phyloP scores from a whole-genome alignment of 2,888 invertebrate genomes.

The Volucella inanis region DNA sequence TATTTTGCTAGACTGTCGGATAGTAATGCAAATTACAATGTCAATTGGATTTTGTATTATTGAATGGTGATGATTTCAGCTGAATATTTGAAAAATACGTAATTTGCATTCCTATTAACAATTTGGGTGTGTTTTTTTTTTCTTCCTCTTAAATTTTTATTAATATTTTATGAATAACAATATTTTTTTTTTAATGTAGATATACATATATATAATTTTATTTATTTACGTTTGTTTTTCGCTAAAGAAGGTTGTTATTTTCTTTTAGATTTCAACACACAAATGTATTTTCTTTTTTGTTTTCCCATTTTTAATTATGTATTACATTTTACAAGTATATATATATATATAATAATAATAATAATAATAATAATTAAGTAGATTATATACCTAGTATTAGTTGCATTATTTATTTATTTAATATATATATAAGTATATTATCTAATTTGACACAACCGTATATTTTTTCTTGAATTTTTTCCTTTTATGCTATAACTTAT shows the following conservation, averaged over 20 bases:
- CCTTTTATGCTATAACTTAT: conserved; percentile 63
- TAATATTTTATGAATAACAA: conserved; percentile 72
- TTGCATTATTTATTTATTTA: conserved; percentile 70
- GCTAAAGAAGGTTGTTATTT: conserved; percentile 67
- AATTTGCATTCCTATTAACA: conserved; percentile 72
- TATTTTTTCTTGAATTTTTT: conserved; percentile 61
- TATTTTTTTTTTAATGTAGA: conserved; percentile 64
- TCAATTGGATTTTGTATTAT: conserved; percentile 58
- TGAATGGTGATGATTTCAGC: conserved; percentile 3
- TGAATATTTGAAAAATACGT: conserved; percentile 45
- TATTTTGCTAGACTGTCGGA: conserved; percentile 65
- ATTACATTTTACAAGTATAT: conserved; percentile 74
- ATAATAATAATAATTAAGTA: conserved; percentile 73
- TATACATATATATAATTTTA: conserved; percentile 58
- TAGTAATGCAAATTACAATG: conserved; percentile 70
- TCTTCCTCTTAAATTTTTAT: conserved; percentile 22
- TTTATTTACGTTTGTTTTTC: conserved; percentile 44
- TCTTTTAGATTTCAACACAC: conserved; percentile 65
- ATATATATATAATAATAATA: conserved; percentile 30
- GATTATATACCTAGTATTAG: conserved; percentile 74
- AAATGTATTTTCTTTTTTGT: conserved; percentile 67
- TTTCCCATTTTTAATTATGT: conserved; percentile 34
- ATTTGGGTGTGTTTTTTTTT: conserved; percentile 61
- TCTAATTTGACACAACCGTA: conserved; percentile 75
- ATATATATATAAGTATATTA: conserved; percentile 56